phyloP scores from a whole-genome alignment of 2,797 vertebrate species.

The Characodon lateralis region DNA sequence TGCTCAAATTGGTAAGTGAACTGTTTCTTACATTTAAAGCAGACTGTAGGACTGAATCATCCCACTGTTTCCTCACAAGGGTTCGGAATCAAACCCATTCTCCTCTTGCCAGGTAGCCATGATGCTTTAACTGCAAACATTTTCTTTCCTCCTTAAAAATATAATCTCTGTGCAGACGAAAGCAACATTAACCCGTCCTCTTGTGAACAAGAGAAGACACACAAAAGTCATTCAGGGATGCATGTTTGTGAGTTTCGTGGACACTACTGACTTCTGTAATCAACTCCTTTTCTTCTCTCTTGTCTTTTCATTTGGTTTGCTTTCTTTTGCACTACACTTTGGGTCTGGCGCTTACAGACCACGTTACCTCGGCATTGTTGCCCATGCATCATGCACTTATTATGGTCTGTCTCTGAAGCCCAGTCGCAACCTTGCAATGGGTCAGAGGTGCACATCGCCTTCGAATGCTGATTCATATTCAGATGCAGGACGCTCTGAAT shows the following conservation, averaged over 20 bases:
- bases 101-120: slow-evolving; percentile 79
- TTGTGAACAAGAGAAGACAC: slow-evolving; percentile 75
- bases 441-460: slow-evolving; percentile 65
- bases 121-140: slow-evolving; percentile 76
- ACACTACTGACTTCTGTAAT: slow-evolving; percentile 77
- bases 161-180: slow-evolving; percentile 73
- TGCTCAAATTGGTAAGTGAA: slow-evolving; percentile 71
- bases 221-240: slow-evolving; percentile 86
- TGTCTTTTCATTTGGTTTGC: slow-evolving; percentile 72
- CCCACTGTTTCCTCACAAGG: slow-evolving; percentile 69
- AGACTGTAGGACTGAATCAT: slow-evolving; percentile 66
- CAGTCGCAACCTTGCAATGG: slow-evolving; percentile 63
- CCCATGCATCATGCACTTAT: slow-evolving; percentile 84
- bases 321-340: slow-evolving; percentile 87
- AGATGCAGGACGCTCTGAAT: slow-evolving; percentile 44
- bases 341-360: slow-evolving; percentile 81
- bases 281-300: slow-evolving; percentile 67
- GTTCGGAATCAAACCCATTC: slow-evolving; percentile 70
- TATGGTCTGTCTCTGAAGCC: slow-evolving; percentile 78
- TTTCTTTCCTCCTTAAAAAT: slow-evolving; percentile 76
- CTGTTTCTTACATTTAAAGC: slow-evolving; percentile 59
- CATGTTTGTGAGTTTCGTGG: slow-evolving; percentile 83
- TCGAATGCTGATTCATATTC: slow-evolving; percentile 60
- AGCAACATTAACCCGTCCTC: slow-evolving; percentile 76
- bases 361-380: slow-evolving; percentile 86